phyloP scores from a whole-genome alignment of 30 jellyfish, hydroid and myxozoan genomes.

The Rhopilema esculentum region DNA sequence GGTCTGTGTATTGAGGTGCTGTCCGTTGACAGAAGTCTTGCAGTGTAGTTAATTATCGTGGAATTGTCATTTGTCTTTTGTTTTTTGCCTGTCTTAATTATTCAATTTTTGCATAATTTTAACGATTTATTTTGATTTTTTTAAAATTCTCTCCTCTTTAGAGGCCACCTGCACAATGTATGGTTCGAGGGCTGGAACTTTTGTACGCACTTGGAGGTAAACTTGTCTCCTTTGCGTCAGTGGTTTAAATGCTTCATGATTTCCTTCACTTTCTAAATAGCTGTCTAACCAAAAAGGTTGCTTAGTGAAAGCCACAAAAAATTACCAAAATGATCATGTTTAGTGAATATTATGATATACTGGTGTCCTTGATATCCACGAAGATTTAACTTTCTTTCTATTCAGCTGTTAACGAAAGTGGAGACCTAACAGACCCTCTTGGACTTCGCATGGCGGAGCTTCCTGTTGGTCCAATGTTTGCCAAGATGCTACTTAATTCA shows the following conservation, averaged over 20 bases:
- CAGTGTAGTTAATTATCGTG: too few species aligned
- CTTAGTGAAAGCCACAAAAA: not conserved
- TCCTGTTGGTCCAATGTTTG: constrained; percentile 97
- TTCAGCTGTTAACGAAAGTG: constrained; percentile 79
- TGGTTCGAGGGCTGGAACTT: constrained; percentile 96
- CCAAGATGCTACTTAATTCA: constrained; percentile 90
- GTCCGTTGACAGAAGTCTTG: too few species aligned
- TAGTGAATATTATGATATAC: not conserved
- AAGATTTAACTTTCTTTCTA: not conserved
- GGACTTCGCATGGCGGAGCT: constrained; percentile 99
- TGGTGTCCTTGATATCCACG: not conserved
- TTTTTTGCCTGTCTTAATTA: too few species aligned
- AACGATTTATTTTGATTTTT: not conserved
- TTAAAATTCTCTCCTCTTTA: constrained; percentile 2
- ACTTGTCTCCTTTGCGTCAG: too few species aligned
- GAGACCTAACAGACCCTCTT: constrained; percentile 90
- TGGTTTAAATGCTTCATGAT: too few species aligned
- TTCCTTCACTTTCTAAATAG: too few species aligned
- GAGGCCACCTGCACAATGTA: constrained; percentile 97
- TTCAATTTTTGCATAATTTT: too few species aligned
- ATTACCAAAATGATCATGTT: not conserved
- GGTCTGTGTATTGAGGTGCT: too few species aligned
- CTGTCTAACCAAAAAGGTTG: too few species aligned
- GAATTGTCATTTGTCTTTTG: too few species aligned
- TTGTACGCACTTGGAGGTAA: constrained; percentile 92